Evolutionary conservation across 23 tunicate species (phyloP), one percentile per base, ranked within the genome.

Genomic region (Halocynthia aurantium): DNA sequence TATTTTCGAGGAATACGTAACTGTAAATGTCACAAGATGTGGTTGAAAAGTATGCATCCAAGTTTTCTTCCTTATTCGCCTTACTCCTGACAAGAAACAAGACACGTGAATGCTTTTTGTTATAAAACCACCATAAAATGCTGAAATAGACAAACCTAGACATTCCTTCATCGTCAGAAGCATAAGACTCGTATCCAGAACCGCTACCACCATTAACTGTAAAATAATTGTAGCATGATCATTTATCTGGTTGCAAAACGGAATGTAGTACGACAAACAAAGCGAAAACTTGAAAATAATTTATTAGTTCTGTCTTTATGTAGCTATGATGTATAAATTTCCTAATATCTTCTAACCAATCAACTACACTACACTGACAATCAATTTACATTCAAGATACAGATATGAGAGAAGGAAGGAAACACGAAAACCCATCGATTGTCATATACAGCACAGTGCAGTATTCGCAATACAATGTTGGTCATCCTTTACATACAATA

Each of bases 131-230:
- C 5, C 60, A 74, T 40, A 68, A 17, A 21, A 2, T 17, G 31
- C 72, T 12, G 19, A 20, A 68, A 72, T n/a, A 2, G 51, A 17
- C 64, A 71, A 49, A 84, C 88, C 88, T 76, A 0, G 75, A 17
- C 12, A 53, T 17, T 8, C n/a, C 51, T 22, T 85, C 89, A 62
- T 78, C 89, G 31, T 85, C 89, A 8, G 89, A 85, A 49, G 77
- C 89, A 55, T 85, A 85, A 7, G 89, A 85, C 79, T 85, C 89
- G 63, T 85, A 85, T 5, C 89, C 89, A 55, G 89, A 85, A 8
- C 89, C 89, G 53, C 83, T 77, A 18, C 83, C 89, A 10, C 62
- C 83, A 52, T 68, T 82, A 6, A 17, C 53, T 65, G 70, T 65
- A 10, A 15, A 20, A 10, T 19, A 64, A 64, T 40, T 7, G 7